Conservation (phyloP, 2,888 invertebrate genomes). For the Nymphalis urticae region DNA sequence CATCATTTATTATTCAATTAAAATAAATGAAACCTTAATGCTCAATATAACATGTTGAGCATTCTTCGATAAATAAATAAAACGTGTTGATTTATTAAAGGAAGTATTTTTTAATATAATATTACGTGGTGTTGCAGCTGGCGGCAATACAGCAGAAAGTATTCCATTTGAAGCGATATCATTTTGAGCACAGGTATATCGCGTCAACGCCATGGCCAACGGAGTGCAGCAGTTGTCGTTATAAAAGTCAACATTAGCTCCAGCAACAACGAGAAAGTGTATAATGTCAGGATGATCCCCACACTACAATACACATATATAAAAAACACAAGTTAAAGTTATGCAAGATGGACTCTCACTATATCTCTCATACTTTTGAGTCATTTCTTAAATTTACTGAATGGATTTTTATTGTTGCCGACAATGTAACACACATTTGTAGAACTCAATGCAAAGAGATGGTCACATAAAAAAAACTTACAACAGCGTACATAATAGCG, state of each 20-base stretch:
- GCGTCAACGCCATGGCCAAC: constrained; percentile 65
- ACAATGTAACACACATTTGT: too few species aligned
- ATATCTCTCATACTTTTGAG: too few species aligned
- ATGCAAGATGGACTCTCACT: not conserved
- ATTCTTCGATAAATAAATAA: too few species aligned
- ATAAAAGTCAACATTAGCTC: constrained; percentile 70
- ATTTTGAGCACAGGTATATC: constrained; percentile 56
- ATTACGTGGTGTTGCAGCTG: constrained; percentile 46
- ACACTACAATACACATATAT: constrained; percentile 46
- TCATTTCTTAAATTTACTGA: too few species aligned
- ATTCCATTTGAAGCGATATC: constrained; percentile 50
- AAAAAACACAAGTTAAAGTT: not conserved
- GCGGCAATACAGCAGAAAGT: constrained; percentile 55
- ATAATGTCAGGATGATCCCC: constrained; percentile 61
- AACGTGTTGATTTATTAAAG: not conserved
- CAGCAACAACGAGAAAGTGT: constrained; percentile 73
- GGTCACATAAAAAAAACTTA: constrained; percentile 46
- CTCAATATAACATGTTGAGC: too few species aligned
- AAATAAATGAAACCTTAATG: too few species aligned
- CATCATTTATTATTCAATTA: too few species aligned
- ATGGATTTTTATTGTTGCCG: too few species aligned
- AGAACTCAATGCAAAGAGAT: too few species aligned
- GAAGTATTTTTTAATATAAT: constrained; percentile 14
- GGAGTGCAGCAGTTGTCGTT: constrained; percentile 82
- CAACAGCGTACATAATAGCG: constrained; percentile 78